Evolutionary conservation across 2,797 vertebrate genomes (phyloP), one percentile per base, ranked within the genome.

Genomic region (Ctenopoma multispine): DNA sequence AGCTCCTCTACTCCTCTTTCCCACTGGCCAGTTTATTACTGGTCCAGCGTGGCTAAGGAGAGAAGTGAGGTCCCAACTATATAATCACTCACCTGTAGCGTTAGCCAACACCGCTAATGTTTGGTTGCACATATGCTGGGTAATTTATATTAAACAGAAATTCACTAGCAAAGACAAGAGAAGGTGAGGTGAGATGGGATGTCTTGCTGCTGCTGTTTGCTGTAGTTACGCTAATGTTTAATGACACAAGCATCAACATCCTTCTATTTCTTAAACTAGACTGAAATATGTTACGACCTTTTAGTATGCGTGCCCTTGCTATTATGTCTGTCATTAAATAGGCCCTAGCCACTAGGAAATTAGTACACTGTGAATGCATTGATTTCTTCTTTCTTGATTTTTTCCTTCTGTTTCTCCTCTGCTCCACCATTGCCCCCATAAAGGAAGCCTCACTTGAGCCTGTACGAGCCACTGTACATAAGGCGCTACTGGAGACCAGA

Each of bases 331-430:
- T 83, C 75, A 86, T 87, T 88, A 88, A 89, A 80, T 20, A 68
- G 24, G 62, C 62, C 82, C 66, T 62, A 81, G 84, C 77, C 44
- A 63, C 36, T 5, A 63, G 75, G 79, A 86, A 88, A 88, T 78
- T 50, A 85, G 69, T 54, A 72, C 75, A 67, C 56, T 86, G 75
- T 86, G 81, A 59, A 82, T 70, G 63, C 69, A 92, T 90, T 50
- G 89, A 90, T 89, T 80, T n/a, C n/a, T 86, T 68, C 72, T 89
- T 75, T 89, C 84, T 50, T n/a, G n/a, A n/a, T 60, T 49, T 11
- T 18, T 23, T 62, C 47, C 2, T 13, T 58, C 40, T 36, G 34
- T 50, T 63, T 49, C 23, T 27, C 18, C 20, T 41, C 44, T 47
- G 56, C 72, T 60, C 66, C 36, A 4, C 43, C 24, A 27, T 47